Conservation (phyloP, 1,140 invertebrate genomes). For the Latrodectus geometricus region DNA sequence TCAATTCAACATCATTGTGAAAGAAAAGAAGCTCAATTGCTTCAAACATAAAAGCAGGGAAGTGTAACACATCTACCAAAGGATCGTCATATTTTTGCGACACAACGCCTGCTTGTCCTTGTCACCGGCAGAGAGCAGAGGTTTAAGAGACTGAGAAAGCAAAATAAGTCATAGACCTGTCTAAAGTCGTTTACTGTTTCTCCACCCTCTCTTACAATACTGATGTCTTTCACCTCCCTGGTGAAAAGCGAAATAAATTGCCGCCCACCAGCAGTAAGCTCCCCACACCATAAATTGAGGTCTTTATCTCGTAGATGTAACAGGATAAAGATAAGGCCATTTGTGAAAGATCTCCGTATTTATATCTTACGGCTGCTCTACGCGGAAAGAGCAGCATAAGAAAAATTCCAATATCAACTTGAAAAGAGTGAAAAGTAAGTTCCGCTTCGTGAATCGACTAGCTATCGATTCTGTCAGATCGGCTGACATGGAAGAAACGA, state of each 20-base stretch:
- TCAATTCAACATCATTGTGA: too few species aligned
- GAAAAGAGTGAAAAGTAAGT: background rate
- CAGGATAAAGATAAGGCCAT: background rate
- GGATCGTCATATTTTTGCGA: too few species aligned
- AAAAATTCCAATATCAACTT: background rate
- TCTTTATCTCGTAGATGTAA: background rate
- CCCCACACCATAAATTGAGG: background rate
- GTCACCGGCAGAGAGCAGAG: too few species aligned
- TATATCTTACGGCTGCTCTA: background rate
- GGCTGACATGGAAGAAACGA: background rate
- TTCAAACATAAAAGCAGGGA: too few species aligned
- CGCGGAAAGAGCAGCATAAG: background rate
- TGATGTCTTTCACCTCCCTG: background rate
- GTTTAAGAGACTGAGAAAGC: too few species aligned
- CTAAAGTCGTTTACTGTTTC: too few species aligned
- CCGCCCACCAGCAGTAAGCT: background rate
- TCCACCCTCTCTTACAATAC: too few species aligned
- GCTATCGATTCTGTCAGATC: background rate
- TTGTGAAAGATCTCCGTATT: background rate
- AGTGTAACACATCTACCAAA: too few species aligned
- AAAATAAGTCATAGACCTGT: too few species aligned
- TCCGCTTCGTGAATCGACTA: background rate
- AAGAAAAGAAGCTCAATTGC: too few species aligned
- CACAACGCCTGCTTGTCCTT: too few species aligned
- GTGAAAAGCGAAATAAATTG: background rate